Base-by-base conservation (phyloP, 2,888 invertebrate genomes). In the Sthenelais limicola region DNA sequence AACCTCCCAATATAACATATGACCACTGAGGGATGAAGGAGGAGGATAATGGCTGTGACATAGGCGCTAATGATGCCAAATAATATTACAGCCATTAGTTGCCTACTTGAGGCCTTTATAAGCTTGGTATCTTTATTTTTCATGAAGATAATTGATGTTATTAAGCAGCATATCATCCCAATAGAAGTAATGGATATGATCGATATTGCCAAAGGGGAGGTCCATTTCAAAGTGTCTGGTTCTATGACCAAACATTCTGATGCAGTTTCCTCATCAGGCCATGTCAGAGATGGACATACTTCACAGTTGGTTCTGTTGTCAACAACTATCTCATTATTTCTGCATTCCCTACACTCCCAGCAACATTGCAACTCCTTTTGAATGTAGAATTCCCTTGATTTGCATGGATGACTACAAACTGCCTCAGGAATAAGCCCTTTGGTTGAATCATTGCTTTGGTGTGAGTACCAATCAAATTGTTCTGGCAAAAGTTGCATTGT, bases 281-380 rank as follows among this genome's bases (percentile, higher is more conserved):
- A 77, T 15, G 43, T 56, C 26, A 58, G 52, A 15, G 52, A 21
- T 5, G 73, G 73, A 67, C 79, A 79, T 15, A 35, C 32, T 35
- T 72, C 51, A 32, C 79, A 79, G 21, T 58, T 67, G 5, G 76
- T 75, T 7, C 32, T 54, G 56, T 74, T 76, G n/a, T 26, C 33
- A 12, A 68, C 62, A 15, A 77, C 47, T 15, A 71, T 33, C 49
- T 79, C 76, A 52, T 79, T 79, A 30, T 71, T 58, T 15, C 75
- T 56, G 54, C 79, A 79, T 26, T 30, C 12, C 3, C 56, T 21
- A 67, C 79, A 79, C 12, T 77, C 72, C 78, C 77, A 79, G 30
- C 73, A 75, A 68, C 75, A 73, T 3, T 47, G 38, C 38, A 74
- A 18, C 9, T 74, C 76, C 30, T 69, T 33, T 38, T 49, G 71